Conservation (phyloP, 2,797 vertebrate genomes). For the Chaetodon trifasciatus region DNA sequence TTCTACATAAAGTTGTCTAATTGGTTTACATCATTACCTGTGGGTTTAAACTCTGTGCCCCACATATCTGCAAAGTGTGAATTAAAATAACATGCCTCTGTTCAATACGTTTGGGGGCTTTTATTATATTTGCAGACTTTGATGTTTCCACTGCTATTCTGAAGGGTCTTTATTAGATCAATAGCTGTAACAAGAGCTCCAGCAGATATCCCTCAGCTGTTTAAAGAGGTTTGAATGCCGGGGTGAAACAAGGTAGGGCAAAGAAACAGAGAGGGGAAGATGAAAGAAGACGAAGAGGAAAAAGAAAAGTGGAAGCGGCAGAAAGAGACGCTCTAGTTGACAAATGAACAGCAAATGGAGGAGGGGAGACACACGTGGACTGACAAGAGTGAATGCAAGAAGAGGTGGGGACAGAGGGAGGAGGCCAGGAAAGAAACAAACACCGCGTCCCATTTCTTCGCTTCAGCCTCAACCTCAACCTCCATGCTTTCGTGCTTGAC, state of each 20-base stretch:
- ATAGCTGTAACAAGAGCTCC: slow-evolving; percentile 62
- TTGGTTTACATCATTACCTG: slow-evolving; percentile 75
- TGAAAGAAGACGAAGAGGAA: neutral
- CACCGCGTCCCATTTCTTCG: neutral
- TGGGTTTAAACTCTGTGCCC: slow-evolving; percentile 56
- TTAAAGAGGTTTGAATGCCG: slow-evolving; percentile 46
- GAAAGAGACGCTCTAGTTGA: slow-evolving; percentile 26
- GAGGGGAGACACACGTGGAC: neutral
- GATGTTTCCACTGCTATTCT: slow-evolving; percentile 62
- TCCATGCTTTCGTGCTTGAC: neutral
- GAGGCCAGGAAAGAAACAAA: slow-evolving; percentile 23
- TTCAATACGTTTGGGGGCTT: slow-evolving; percentile 55
- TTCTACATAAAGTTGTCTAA: slow-evolving; percentile 68
- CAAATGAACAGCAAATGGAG: slow-evolving; percentile 18
- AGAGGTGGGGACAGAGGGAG: neutral
- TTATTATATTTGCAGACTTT: slow-evolving; percentile 72
- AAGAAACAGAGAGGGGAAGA: slow-evolving; percentile 10
- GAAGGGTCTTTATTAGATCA: slow-evolving; percentile 68
- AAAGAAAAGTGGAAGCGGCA: slow-evolving; percentile 22
- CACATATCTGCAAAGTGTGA: slow-evolving; percentile 49
- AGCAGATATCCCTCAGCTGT: slow-evolving; percentile 55
- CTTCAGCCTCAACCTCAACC: slow-evolving; percentile 9
- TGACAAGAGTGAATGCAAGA: neutral
- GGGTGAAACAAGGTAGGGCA: slow-evolving; percentile 37
- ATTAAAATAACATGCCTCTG: slow-evolving; percentile 54